Conservation (phyloP, 2,797 vertebrate genomes). For the Gallinago stenura region DNA sequence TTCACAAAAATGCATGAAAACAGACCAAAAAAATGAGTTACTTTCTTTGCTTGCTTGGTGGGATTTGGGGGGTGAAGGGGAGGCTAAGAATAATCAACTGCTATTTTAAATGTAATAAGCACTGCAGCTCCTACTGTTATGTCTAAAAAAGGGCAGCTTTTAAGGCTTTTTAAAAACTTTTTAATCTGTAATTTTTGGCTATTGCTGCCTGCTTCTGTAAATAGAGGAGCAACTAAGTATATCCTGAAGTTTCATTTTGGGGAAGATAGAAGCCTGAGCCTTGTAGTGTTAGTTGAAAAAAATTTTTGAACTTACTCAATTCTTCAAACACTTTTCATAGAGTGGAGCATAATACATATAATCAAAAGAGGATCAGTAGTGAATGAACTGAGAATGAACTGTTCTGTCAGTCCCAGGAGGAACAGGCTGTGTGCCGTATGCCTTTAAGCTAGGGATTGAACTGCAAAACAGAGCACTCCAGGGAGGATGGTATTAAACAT, state of each 20-base stretch:
- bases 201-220: neutral
- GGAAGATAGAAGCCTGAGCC: neutral
- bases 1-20: neutral
- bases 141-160: neutral
- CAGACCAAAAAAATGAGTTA: neutral
- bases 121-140: neutral
- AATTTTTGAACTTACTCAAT: neutral
- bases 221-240: neutral
- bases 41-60: neutral
- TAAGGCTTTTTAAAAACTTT: neutral
- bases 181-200: neutral
- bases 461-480: conserved; percentile 3
- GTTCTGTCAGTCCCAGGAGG: neutral
- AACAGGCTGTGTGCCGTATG: neutral
- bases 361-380: conserved; percentile 16
- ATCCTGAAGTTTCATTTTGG: neutral
- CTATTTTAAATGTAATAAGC: neutral
- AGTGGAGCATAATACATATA: neutral
- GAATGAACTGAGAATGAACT: conserved; percentile 1
- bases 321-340: neutral
- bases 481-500: conserved; percentile 9
- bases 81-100: neutral
- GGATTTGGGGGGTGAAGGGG: accelerated
- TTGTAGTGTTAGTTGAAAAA: conserved; percentile 1
- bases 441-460: neutral